Evolutionary conservation across 2,888 invertebrate species (phyloP).

Genomic region (Drosophila birchii): DNA sequence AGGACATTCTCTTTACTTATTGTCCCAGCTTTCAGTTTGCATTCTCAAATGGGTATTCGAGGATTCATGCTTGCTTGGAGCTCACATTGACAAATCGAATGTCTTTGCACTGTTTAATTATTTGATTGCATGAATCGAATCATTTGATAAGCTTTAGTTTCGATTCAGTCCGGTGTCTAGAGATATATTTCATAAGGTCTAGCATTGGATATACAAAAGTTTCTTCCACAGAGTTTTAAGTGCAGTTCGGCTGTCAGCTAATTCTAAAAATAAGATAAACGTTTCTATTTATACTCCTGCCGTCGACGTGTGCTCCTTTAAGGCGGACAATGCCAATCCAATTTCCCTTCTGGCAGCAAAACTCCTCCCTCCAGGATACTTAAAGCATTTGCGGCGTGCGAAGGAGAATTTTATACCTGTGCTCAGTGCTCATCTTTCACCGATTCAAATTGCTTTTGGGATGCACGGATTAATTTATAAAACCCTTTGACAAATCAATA

Average conservation of each 20-base stretch:
- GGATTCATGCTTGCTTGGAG: not conserved
- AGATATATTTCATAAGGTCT: not conserved
- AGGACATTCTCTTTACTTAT: not conserved
- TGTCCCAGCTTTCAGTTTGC: not conserved
- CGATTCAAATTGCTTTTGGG: conserved; percentile 33
- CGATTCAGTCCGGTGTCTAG: not conserved
- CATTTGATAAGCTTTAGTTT: not conserved
- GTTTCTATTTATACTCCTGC: not conserved
- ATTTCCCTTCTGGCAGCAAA: conserved; percentile 1
- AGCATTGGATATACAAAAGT: not conserved
- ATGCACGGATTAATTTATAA: conserved; percentile 60
- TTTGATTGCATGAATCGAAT: not conserved
- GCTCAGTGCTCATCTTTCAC: conserved; percentile 20
- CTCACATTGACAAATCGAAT: not conserved
- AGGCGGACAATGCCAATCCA: conserved; percentile 3
- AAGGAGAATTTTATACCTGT: not conserved
- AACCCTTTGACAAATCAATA: conserved; percentile 74
- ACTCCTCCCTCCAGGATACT: not conserved
- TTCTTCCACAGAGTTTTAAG: not conserved
- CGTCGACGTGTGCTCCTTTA: not conserved
- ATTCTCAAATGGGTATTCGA: conserved; percentile 2
- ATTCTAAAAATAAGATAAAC: not conserved
- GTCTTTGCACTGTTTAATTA: not conserved
- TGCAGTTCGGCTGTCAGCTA: not conserved
- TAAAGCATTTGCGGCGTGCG: conserved; percentile 6